Evolutionary conservation across 2,888 invertebrate species (phyloP).

Genomic region (Adineta ricciae): DNA sequence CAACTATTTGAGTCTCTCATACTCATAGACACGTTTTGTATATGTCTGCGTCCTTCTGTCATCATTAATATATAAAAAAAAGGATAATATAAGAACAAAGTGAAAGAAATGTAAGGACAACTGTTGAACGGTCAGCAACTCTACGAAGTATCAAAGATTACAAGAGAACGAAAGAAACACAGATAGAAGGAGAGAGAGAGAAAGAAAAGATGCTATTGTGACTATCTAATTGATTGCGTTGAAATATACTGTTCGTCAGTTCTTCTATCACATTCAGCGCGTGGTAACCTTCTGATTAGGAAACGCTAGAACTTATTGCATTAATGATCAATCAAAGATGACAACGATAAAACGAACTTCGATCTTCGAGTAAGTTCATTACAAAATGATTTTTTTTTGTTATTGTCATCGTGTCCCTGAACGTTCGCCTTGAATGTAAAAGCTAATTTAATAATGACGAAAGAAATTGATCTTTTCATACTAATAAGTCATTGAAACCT

Average conservation of each 20-base stretch:
- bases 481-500: not conserved
- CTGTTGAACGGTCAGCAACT: not conserved
- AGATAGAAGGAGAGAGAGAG: not conserved
- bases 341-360: not conserved
- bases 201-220: not conserved
- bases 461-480: not conserved
- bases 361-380: not conserved
- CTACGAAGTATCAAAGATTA: not conserved
- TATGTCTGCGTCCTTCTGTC: not conserved
- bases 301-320: not conserved
- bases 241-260: not conserved
- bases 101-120: not conserved
- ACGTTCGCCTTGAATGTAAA: not conserved
- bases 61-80: not conserved
- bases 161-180: not conserved
- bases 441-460: not conserved
- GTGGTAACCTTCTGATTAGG: not conserved
- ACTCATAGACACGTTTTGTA: not conserved
- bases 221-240: not conserved
- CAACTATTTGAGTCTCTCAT: not conserved
- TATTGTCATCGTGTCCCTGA: not conserved
- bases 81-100: not conserved
- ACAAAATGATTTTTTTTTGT: not conserved
- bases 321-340: not conserved
- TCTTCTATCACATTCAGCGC: not conserved